A percentile compares a stretch with the other conserved stretches of the same genome.
Conservation (phyloP, 2,113 vertebrate species). For the Cyphomyrus discorhynchus region DNA sequence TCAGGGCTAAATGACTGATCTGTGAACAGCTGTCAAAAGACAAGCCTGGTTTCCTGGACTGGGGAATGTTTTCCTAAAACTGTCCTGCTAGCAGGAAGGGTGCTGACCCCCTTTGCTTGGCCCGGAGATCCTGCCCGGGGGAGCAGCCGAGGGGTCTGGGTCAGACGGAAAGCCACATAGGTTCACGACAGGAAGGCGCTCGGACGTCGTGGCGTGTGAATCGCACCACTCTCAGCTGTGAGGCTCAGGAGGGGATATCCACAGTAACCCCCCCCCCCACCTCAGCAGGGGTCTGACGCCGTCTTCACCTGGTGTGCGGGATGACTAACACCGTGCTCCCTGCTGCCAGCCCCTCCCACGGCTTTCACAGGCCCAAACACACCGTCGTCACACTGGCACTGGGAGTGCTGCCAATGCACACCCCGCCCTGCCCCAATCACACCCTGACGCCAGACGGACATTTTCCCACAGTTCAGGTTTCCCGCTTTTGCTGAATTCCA, state of each 20-base stretch:
- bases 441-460: background rate
- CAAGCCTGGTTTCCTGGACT: constrained; percentile 1
- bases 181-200: background rate
- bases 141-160: too few species aligned
- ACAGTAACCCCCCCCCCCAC: background rate
- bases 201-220: background rate
- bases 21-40: background rate
- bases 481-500: background rate
- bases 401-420: background rate
- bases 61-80: background rate
- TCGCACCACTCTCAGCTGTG: background rate
- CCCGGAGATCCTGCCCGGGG: background rate
- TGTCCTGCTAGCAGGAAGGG: background rate
- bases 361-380: background rate
- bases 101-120: background rate
- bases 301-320: background rate
- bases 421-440: background rate
- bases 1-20: background rate
- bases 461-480: background rate
- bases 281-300: background rate
- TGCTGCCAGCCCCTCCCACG: background rate
- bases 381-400: background rate
- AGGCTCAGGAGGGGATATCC: background rate
- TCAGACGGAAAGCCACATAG: background rate
- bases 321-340: background rate